Percentiles rank a stretch among this genome's conserved stretches.
Evolutionary conservation across 92 coral and sea anemone genomes (phyloP).

Genomic region (Epizoanthus illoricatus): DNA sequence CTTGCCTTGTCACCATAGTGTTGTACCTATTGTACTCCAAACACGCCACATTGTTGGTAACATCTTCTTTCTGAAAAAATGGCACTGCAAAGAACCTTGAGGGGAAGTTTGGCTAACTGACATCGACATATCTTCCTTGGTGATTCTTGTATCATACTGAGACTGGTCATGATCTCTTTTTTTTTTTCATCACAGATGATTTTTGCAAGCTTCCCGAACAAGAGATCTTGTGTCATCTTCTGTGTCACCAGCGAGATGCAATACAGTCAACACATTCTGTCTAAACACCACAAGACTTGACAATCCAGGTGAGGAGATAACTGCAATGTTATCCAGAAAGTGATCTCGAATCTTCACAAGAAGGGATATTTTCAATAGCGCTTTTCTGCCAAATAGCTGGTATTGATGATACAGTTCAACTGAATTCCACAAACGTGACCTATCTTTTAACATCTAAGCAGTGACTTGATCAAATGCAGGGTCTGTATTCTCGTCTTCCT

Average conservation of each 20-base stretch:
- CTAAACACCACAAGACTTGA: constrained; percentile 53
- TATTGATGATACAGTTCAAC: constrained; percentile 50
- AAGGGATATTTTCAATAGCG: constrained; percentile 37
- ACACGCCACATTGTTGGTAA: constrained; percentile 28
- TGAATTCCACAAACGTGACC: constrained; percentile 67
- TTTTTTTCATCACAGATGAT: constrained; percentile 46
- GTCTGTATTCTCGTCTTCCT: constrained; percentile 45
- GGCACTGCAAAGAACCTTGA: constrained; percentile 56
- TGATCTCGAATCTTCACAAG: constrained; percentile 36
- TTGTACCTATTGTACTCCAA: constrained; percentile 68
- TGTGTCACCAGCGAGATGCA: constrained; percentile 44
- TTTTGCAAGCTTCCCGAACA: constrained; percentile 42
- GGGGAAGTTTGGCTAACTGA: constrained; percentile 51
- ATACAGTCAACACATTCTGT: constrained; percentile 32
- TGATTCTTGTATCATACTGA: constrained; percentile 54
- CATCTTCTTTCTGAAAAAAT: constrained; percentile 47
- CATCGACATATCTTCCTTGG: constrained; percentile 47
- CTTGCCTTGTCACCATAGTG: constrained; percentile 37
- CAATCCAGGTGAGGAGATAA: constrained; percentile 64
- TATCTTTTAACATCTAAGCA: constrained; percentile 49
- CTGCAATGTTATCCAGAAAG: constrained; percentile 48
- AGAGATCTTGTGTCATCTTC: constrained; percentile 49
- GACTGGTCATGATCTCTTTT: constrained; percentile 28
- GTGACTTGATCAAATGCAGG: constrained; percentile 41
- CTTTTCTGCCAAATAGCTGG: constrained; percentile 60